phyloP scores from a whole-genome alignment of 1,140 invertebrate genomes.

The Luehdorfia chinensis region DNA sequence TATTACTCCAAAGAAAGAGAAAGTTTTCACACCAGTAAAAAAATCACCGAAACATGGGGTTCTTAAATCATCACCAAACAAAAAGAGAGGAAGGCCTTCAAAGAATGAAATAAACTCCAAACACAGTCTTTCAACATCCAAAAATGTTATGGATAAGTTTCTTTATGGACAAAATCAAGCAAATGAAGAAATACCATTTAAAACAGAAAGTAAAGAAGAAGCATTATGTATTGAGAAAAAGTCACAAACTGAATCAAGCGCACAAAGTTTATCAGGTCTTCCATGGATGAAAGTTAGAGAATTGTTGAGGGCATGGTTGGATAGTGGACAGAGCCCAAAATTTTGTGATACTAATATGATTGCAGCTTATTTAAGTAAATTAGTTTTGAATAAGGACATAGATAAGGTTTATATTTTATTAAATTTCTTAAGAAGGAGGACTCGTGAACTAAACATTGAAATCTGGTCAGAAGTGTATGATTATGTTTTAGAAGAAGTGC shows the following conservation, averaged over 20 bases:
- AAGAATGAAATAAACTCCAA: constrained; percentile 50
- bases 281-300: constrained; percentile 67
- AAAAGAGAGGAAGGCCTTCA: constrained; percentile 59
- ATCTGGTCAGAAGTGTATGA: constrained; percentile 57
- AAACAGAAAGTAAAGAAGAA: constrained; percentile 24
- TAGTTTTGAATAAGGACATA: constrained; percentile 65
- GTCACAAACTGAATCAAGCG: constrained; percentile 22
- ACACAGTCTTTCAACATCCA: constrained; percentile 28
- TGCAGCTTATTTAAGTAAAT: constrained; percentile 59
- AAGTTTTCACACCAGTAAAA: constrained; percentile 40
- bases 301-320: constrained; percentile 73
- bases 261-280: constrained; percentile 47
- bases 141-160: constrained; percentile 49
- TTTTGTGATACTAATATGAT: constrained; percentile 72
- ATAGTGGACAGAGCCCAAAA: constrained; percentile 65
- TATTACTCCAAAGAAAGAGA: constrained; percentile 36
- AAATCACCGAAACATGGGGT: constrained; percentile 40
- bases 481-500: constrained; percentile 49
- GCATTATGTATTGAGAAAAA: constrained; percentile 22
- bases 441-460: constrained; percentile 38
- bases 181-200: constrained; percentile 25
- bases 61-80: constrained; percentile 36
- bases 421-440: constrained; percentile 54
- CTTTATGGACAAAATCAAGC: constrained; percentile 53
- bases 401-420: constrained; percentile 61